Base-by-base conservation (phyloP, 1,140 invertebrate species). In the Drosophila seguyi region DNA sequence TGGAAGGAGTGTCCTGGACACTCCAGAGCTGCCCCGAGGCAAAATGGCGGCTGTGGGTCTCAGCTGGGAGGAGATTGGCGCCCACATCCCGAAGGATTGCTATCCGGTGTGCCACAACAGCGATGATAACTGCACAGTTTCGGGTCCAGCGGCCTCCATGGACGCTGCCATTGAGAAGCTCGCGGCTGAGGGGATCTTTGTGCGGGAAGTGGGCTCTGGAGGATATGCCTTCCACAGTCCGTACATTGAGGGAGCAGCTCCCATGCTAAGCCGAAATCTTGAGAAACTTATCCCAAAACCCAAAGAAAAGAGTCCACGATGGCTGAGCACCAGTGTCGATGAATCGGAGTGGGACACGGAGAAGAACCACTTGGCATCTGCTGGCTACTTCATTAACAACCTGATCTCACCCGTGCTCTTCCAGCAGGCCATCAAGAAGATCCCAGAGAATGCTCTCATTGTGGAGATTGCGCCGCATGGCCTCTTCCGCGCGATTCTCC, bases 321-420 rank as follows among this genome's bases (percentile, higher is more conserved):
- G 99, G 98, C 94, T 99, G 29, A 98, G 97, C 62, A 96, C 97
- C 16, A 99, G 98, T 6, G 96, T 99, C 56, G 27, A 97, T 0
- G 96, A 98, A 93, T 92, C 93, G 1, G 94, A 95, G 20, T 99
- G 98, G 98, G 93, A 94, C 16, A 94, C 95, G 0, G 94, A 96
- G 0, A 81, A 97, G 65, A 97, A 97, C 0, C 94, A 96, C 79
- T 93, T 95, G 53, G 98, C 97, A 56, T 98, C 97, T n/a, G 96
- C 97, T 6, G 97, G 96, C 18, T 99, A 99, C 93, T 97, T 99
- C 91, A 98, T 99, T 1, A 99, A 99, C 93, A 99, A 99, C 93
- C 94, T 99, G 22, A 94, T 99, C 18, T 97, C 97, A 7, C 97
- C 96, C 1, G 97, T 97, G 18, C 93, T 96, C 0, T 97, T 97